Evolutionary conservation across 2,888 invertebrate species (phyloP).

Genomic region (Theodoxus fluviatilis): DNA sequence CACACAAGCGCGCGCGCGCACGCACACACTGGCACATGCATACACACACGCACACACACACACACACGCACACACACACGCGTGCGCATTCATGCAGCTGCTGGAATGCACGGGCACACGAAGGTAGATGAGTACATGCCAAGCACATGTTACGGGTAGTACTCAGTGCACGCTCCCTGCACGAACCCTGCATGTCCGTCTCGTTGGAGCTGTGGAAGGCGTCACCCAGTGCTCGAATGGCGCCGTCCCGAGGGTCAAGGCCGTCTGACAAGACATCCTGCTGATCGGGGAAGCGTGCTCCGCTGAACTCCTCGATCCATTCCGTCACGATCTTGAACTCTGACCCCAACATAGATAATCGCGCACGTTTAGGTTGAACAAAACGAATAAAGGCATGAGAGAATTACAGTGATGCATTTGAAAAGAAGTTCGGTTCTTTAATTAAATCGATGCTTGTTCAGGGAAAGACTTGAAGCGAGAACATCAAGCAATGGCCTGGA

Average conservation of each 20-base stretch:
- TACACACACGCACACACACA: constrained; percentile 15
- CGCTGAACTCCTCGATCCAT: constrained; percentile 46
- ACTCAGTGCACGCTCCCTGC: background rate
- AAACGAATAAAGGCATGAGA: background rate
- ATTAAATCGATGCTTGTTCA: too few species aligned
- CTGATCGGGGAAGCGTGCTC: constrained; percentile 46
- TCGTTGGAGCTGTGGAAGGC: constrained; percentile 39
- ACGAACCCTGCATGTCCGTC: constrained; percentile 25
- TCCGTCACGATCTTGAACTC: constrained; percentile 54
- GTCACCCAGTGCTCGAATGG: constrained; percentile 36
- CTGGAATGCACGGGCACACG: too few species aligned
- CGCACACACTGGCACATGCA: background rate
- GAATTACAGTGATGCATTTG: too few species aligned
- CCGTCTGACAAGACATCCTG: constrained; percentile 35
- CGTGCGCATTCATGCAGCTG: too few species aligned
- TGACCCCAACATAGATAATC: constrained; percentile 33
- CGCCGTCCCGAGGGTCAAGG: constrained; percentile 36
- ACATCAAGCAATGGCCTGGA: too few species aligned
- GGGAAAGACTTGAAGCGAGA: too few species aligned
- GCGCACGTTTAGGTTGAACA: background rate
- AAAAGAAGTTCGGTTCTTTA: too few species aligned
- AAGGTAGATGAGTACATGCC: too few species aligned
- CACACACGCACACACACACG: background rate
- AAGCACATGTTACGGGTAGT: too few species aligned
- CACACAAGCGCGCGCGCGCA: constrained; percentile 11